A percentile compares a stretch with the other conserved stretches of the same genome.
Evolutionary conservation across 2,797 vertebrate genomes (phyloP).

Genomic region (Periparus ater): DNA sequence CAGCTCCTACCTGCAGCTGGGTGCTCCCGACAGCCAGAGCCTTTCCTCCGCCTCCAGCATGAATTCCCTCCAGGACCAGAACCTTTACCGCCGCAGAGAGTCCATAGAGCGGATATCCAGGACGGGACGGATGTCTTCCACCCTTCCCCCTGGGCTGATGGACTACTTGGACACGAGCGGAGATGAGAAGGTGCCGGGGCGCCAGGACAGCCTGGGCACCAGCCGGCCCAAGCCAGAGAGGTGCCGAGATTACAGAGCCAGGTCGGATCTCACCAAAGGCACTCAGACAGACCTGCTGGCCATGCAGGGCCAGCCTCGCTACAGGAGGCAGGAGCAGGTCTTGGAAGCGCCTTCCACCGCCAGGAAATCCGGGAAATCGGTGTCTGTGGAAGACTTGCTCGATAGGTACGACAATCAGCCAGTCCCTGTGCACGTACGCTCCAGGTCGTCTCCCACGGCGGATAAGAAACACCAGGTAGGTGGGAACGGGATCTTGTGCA

Average conservation of each 20-base stretch:
- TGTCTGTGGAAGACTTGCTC: conserved; percentile 88
- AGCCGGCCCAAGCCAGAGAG: conserved; percentile 29
- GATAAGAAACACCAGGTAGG: conserved; percentile 84
- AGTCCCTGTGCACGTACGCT: conserved; percentile 80
- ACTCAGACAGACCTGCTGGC: conserved; percentile 15
- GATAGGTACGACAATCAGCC: conserved; percentile 74
- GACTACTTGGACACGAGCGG: conserved; percentile 64
- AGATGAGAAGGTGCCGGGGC: conserved; percentile 21
- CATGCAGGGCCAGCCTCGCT: neutral
- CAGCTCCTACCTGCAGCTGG: conserved; percentile 75
- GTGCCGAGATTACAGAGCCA: conserved; percentile 54
- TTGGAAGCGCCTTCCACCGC: conserved; percentile 44
- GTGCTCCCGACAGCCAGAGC: conserved; percentile 73
- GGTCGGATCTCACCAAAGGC: conserved; percentile 46
- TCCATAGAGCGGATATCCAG: conserved; percentile 60
- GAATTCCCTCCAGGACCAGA: conserved; percentile 85
- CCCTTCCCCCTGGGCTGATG: conserved; percentile 64
- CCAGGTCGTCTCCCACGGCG: conserved; percentile 82
- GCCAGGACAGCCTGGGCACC: conserved; percentile 27
- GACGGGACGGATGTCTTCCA: conserved; percentile 59
- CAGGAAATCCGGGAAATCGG: conserved; percentile 81
- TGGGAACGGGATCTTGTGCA: rapidly evolving
- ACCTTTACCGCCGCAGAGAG: conserved; percentile 47
- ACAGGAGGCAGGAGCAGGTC: conserved; percentile 43
- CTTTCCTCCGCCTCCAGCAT: conserved; percentile 85